phyloP scores from a whole-genome alignment of 2,888 invertebrate genomes.

The Patella caerulea region DNA sequence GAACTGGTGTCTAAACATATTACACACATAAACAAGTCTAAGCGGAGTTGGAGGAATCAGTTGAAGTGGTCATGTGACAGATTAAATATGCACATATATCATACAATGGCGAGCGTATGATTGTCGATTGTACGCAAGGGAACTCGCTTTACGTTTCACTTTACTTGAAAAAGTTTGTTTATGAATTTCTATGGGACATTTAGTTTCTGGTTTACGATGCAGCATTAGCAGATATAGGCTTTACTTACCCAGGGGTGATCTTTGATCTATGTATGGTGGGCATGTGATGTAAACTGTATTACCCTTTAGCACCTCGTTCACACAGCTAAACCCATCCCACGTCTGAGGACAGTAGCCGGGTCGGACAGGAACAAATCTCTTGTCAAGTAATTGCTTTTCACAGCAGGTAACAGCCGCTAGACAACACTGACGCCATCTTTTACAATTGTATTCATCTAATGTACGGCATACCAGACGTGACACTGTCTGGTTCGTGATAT shows the following conservation, averaged over 20 bases:
- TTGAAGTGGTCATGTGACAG: no score
- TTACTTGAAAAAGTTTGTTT: no score
- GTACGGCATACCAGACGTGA: conserved; percentile 10
- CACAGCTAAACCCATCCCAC: conserved; percentile 57
- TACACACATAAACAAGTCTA: no score
- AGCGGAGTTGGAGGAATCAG: no score
- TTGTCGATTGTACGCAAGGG: no score
- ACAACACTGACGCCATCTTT: conserved; percentile 22
- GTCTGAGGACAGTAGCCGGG: conserved; percentile 43
- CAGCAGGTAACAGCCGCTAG: conserved; percentile 19
- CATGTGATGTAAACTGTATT: conserved; percentile 32
- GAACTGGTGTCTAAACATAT: no score
- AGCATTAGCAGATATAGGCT: no score
- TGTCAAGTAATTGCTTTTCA: conserved; percentile 6
- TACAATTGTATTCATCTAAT: conserved; percentile 17
- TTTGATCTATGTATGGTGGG: conserved; percentile 68
- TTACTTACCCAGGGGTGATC: conserved; percentile 54
- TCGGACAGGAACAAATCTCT: not conserved
- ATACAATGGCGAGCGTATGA: no score
- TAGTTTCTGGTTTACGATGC: no score
- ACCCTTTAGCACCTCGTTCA: conserved; percentile 56
- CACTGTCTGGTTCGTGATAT: not conserved
- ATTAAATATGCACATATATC: no score
- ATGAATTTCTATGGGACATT: no score
- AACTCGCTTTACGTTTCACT: no score